phyloP scores from a whole-genome alignment of 2,888 invertebrate species.

The Eupithecia inturbata region DNA sequence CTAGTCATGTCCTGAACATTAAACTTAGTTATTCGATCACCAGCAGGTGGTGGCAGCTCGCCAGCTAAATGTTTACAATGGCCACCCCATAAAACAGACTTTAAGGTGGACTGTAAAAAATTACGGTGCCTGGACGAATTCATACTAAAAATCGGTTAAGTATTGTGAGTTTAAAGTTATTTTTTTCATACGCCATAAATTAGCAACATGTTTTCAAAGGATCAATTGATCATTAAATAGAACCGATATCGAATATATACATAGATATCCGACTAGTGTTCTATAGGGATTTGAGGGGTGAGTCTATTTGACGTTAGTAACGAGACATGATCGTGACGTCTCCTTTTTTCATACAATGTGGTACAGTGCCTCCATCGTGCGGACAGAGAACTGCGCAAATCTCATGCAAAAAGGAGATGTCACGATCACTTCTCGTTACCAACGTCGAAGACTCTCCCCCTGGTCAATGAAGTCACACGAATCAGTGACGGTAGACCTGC shows the following conservation, averaged over 20 bases:
- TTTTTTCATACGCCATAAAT: background rate
- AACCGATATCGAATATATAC: too few relatives aligned
- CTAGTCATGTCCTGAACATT: constrained; percentile 51
- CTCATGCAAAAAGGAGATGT: too few relatives aligned
- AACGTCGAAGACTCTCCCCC: background rate
- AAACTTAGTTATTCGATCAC: constrained; percentile 60
- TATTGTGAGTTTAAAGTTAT: background rate
- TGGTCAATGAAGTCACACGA: background rate
- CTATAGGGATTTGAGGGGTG: too few relatives aligned
- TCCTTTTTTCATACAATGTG: too few relatives aligned
- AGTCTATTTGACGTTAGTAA: too few relatives aligned
- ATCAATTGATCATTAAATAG: background rate
- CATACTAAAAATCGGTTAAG: constrained; percentile 7
- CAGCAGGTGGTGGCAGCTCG: constrained; percentile 67
- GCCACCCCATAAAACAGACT: constrained; percentile 58
- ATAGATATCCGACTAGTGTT: too few relatives aligned
- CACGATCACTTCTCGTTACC: too few relatives aligned
- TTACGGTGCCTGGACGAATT: constrained; percentile 39
- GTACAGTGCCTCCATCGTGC: too few relatives aligned
- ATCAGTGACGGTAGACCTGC: background rate
- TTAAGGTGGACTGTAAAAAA: constrained; percentile 44
- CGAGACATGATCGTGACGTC: too few relatives aligned
- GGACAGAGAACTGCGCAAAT: too few relatives aligned
- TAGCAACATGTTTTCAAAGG: background rate
- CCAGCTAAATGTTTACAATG: constrained; percentile 70